Conservation (phyloP, 2,113 vertebrate genomes). For the Leptocoma aspasia region DNA sequence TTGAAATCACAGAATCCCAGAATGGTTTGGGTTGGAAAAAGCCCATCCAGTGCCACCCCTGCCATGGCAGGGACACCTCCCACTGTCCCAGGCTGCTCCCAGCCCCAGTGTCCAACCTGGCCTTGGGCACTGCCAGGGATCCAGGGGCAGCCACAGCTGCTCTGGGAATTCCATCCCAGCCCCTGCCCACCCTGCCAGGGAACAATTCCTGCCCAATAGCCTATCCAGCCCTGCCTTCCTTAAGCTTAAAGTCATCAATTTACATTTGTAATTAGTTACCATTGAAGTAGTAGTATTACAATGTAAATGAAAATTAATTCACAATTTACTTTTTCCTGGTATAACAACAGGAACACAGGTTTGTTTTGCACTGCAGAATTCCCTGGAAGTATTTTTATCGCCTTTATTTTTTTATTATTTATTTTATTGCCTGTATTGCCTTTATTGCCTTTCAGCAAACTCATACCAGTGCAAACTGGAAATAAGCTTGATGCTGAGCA, state of each 20-base stretch:
- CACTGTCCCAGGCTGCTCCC: neutral
- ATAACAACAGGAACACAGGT: neutral
- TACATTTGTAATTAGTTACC: neutral
- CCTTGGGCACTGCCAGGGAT: neutral
- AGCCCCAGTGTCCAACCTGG: neutral
- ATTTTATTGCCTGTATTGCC: neutral
- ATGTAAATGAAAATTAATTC: neutral
- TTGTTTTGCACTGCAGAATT: neutral
- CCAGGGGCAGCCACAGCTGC: neutral
- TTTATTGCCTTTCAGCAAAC: neutral
- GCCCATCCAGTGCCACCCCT: fast-evolving
- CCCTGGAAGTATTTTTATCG: neutral
- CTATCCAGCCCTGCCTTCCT: fast-evolving
- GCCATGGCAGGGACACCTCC: neutral
- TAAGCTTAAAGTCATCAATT: neutral
- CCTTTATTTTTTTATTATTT: neutral
- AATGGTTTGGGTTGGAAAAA: neutral
- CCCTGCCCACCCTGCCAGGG: neutral
- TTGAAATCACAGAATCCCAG: neutral
- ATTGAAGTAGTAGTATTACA: neutral
- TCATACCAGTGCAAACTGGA: neutral
- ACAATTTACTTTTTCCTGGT: neutral
- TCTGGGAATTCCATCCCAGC: neutral
- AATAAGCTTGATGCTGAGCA: neutral
- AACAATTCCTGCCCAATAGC: neutral